phyloP scores from a whole-genome alignment of 2,113 vertebrate genomes.

The Emydura subglobosa region DNA sequence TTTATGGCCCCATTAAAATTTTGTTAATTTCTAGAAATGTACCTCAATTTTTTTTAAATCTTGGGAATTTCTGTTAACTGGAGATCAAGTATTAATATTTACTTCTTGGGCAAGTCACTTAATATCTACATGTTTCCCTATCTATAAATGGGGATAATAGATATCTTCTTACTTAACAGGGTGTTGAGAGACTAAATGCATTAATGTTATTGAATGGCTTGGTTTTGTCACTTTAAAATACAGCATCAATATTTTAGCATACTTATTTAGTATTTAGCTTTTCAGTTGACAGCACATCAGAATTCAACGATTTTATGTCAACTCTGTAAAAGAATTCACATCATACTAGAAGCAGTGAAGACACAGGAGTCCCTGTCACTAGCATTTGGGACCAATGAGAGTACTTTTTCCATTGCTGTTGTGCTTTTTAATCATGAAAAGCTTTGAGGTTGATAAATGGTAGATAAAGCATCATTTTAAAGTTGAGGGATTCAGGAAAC shows the following conservation, averaged over 20 bases:
- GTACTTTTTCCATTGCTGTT: background rate
- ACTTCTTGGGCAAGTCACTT: too few relatives aligned
- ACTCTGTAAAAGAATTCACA: background rate
- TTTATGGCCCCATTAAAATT: too few relatives aligned
- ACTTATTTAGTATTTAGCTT: background rate
- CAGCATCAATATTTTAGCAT: background rate
- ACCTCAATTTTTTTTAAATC: too few relatives aligned
- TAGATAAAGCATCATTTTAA: background rate
- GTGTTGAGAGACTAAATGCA: too few relatives aligned
- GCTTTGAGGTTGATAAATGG: too few relatives aligned
- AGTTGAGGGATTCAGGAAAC: background rate
- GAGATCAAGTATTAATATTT: too few relatives aligned
- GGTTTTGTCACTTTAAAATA: background rate
- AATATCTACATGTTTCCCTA: too few relatives aligned
- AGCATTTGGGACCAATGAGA: background rate
- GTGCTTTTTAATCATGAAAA: background rate
- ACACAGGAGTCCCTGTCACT: background rate
- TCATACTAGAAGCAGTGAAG: background rate
- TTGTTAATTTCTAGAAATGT: too few relatives aligned
- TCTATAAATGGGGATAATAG: too few relatives aligned
- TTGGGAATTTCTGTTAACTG: too few relatives aligned
- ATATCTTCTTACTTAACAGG: too few relatives aligned
- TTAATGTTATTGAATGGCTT: too few relatives aligned
- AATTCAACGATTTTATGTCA: background rate
- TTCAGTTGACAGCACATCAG: background rate